phyloP scores from a whole-genome alignment of 1,140 invertebrate species.

The Hycleus phaleratus region DNA sequence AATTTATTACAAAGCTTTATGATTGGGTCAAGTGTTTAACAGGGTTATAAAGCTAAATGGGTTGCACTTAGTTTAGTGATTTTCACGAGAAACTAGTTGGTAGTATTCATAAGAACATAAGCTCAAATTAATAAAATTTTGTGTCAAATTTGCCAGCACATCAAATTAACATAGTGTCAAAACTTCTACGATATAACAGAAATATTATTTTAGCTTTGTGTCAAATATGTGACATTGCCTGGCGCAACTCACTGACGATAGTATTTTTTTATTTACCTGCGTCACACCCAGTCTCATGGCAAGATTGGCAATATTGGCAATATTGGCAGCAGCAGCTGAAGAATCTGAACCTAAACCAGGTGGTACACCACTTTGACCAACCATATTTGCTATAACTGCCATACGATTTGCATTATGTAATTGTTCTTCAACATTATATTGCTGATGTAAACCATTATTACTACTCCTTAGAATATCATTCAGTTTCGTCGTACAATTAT shows the following conservation, averaged over 20 bases:
- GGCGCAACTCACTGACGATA: too few relatives aligned
- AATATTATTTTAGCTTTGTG: too few relatives aligned
- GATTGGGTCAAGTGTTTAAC: not conserved
- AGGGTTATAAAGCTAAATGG: too few relatives aligned
- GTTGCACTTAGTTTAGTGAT: too few relatives aligned
- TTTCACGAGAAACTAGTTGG: too few relatives aligned
- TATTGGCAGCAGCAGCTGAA: conserved; percentile 52
- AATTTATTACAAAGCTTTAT: too few relatives aligned
- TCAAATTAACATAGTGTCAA: too few relatives aligned
- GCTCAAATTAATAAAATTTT: too few relatives aligned
- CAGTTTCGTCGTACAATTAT: conserved; percentile 64
- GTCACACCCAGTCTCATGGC: conserved; percentile 65
- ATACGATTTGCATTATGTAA: conserved; percentile 64
- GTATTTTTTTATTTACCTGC: conserved; percentile 26
- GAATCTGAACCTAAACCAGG: conserved; percentile 39
- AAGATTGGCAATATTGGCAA: conserved; percentile 65
- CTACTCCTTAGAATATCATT: conserved; percentile 56
- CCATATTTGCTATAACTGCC: conserved; percentile 65
- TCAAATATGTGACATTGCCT: too few relatives aligned
- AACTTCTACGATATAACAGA: too few relatives aligned
- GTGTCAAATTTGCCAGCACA: too few relatives aligned
- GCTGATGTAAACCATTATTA: conserved; percentile 46
- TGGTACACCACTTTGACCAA: conserved; percentile 49
- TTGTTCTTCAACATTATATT: conserved; percentile 62
- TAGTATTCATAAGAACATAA: too few relatives aligned